These are phyloP conservation scores for Eulimnadia texana DNA, from an alignment of 1,140 invertebrate species.

Conservation along the genomic window DNA sequence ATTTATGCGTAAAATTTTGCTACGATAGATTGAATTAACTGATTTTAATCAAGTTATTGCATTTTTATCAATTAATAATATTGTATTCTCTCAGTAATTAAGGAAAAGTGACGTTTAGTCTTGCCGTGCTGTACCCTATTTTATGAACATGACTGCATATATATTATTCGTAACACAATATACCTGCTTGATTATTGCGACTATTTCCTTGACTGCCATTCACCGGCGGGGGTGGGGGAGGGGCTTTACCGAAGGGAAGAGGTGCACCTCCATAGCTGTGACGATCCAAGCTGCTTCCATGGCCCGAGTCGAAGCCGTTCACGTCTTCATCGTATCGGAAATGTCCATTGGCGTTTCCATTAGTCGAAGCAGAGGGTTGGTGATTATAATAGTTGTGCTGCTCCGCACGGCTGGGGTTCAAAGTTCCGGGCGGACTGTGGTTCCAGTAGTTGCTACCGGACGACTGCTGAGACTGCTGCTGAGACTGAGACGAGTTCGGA, in stretches of 20 bases:
- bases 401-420: background rate
- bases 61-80: too few species aligned
- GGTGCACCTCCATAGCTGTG: conserved; percentile 19
- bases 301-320: conserved; percentile 32
- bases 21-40: too few species aligned
- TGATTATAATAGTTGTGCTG: conserved; percentile 10
- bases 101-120: too few species aligned
- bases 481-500: conserved; percentile 23
- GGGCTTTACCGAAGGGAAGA: conserved; percentile 22
- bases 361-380: conserved; percentile 1
- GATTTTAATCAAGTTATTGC: too few species aligned
- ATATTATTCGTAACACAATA: too few species aligned
- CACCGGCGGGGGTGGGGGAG: conserved; percentile 19
- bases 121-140: too few species aligned
- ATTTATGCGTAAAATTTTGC: too few species aligned
- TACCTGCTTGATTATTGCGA: conserved; percentile 25
- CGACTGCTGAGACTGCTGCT: conserved; percentile 8
- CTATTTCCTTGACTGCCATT: conserved; percentile 12
- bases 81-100: too few species aligned
- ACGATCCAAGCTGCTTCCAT: conserved; percentile 34
- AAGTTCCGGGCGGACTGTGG: conserved; percentile 16
- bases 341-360: background rate
- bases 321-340: conserved; percentile 16
- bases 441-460: conserved; percentile 21
- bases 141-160: too few species aligned